Conservation (phyloP, 2,113 vertebrate species). For the Menura novaehollandiae region DNA sequence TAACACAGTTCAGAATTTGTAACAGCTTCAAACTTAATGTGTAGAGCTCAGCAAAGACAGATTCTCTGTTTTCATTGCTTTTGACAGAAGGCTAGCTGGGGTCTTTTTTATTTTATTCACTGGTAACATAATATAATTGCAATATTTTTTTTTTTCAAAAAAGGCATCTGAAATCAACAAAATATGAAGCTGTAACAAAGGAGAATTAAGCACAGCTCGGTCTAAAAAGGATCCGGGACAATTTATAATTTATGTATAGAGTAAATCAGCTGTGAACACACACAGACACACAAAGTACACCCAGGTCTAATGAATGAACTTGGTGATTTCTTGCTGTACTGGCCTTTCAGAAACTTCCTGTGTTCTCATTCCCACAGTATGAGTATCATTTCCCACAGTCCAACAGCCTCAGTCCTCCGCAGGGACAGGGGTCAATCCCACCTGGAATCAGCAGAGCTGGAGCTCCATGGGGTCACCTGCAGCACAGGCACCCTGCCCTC, state of each 20-base stretch:
- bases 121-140: background rate
- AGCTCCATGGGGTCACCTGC: rapidly evolving
- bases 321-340: background rate
- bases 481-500: background rate
- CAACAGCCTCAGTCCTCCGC: background rate
- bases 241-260: background rate
- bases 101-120: background rate
- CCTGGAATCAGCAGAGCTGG: rapidly evolving
- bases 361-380: background rate
- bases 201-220: background rate
- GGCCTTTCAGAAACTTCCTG: background rate
- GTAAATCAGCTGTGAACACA: background rate
- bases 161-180: background rate
- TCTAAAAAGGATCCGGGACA: background rate
- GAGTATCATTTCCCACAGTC: background rate
- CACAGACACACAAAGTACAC: background rate
- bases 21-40: background rate
- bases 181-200: background rate
- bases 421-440: rapidly evolving
- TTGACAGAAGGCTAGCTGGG: background rate
- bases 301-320: background rate
- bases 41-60: background rate
- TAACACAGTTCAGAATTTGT: background rate
- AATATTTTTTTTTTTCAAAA: background rate
- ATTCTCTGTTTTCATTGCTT: background rate